phyloP scores from a whole-genome alignment of 2,888 invertebrate species.

The Trichogramma evanescens region DNA sequence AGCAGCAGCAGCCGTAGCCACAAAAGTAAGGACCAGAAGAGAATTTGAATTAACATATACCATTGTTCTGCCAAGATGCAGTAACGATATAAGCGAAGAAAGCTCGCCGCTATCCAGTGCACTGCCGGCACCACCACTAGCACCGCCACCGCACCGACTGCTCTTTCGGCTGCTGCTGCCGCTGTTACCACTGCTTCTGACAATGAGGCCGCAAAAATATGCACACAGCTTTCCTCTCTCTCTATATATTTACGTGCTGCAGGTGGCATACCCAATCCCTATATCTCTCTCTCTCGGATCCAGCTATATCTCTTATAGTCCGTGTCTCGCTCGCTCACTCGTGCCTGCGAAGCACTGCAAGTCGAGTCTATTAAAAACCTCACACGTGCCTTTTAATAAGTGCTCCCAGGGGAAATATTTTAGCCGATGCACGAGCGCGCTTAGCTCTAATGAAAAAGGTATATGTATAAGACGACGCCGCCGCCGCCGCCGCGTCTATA shows the following conservation, averaged over 20 bases:
- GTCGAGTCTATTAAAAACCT: conserved; percentile 9
- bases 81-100: not conserved
- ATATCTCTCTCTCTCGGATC: too few species aligned
- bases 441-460: too few species aligned
- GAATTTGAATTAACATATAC: conserved; percentile 35
- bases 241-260: conserved; percentile 25
- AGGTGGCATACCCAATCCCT: conserved; percentile 8
- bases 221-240: conserved; percentile 4
- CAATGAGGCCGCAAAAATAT: not conserved
- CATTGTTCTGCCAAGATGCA: conserved; percentile 36
- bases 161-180: too few species aligned
- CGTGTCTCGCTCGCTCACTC: too few species aligned
- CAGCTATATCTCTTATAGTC: too few species aligned
- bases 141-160: too few species aligned
- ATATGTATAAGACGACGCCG: too few species aligned
- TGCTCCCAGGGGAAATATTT: not conserved
- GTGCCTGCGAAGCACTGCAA: too few species aligned
- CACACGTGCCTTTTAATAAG: conserved; percentile 1
- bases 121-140: too few species aligned
- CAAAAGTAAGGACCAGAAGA: conserved; percentile 21
- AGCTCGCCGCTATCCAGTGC: not conserved
- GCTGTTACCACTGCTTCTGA: not conserved
- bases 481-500: too few species aligned
- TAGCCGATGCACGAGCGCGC: too few species aligned
- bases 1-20: conserved; percentile 21